Conservation (phyloP, 1,140 invertebrate species). For the Hyles euphorbiae region DNA sequence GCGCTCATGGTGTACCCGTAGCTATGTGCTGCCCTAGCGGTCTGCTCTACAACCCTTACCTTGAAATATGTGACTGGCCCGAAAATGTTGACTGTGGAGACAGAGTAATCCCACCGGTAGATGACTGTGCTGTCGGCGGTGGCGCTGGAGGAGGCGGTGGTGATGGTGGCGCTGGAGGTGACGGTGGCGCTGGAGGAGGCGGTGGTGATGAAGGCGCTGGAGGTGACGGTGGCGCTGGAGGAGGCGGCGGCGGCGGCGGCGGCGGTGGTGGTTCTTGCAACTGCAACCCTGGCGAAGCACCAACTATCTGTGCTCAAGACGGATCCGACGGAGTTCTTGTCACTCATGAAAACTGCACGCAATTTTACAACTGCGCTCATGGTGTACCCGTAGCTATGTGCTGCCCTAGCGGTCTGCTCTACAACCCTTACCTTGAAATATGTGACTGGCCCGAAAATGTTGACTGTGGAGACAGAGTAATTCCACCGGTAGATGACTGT, state of each 20-base stretch:
- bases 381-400: conserved; percentile 15
- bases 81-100: conserved; percentile 60
- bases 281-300: conserved; percentile 16
- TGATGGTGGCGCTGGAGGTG: too few relatives aligned
- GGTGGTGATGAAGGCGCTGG: too few relatives aligned
- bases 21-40: conserved; percentile 52
- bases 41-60: conserved; percentile 75
- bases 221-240: background rate
- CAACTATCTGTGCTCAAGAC: conserved; percentile 9
- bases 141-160: conserved; percentile 9
- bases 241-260: too few relatives aligned
- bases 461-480: conserved; percentile 22
- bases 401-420: conserved; percentile 18
- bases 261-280: background rate
- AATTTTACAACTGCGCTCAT: conserved; percentile 30
- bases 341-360: conserved; percentile 26
- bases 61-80: conserved; percentile 77
- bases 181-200: too few relatives aligned
- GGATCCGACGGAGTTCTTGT: conserved; percentile 18
- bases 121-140: background rate
- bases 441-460: conserved; percentile 29
- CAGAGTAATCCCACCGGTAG: conserved; percentile 2
- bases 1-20: conserved; percentile 23
- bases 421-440: conserved; percentile 13
- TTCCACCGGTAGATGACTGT: conserved; percentile 12